These are phyloP conservation scores for Carettochelys insculpta DNA, from an alignment of 2,113 vertebrate species.

Conservation along the genomic window DNA sequence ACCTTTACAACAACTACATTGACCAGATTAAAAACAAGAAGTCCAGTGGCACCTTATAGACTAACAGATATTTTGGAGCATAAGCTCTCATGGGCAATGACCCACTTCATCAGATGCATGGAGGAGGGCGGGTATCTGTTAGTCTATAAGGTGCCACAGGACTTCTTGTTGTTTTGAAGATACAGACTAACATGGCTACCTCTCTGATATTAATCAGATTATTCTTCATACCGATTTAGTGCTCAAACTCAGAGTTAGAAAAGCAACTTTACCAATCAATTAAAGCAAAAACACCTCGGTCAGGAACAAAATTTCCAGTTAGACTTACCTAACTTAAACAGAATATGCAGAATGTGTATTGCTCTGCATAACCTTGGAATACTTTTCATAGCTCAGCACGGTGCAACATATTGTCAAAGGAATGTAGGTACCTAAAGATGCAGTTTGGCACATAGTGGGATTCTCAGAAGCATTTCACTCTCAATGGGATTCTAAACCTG, in stretches of 20 bases:
- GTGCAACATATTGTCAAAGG: neutral
- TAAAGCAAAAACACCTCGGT: neutral
- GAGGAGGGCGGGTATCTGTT: too few species aligned
- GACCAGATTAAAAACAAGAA: too few species aligned
- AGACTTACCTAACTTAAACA: neutral
- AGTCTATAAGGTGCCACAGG: too few species aligned
- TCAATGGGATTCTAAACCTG: neutral
- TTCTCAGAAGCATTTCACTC: neutral
- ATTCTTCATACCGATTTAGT: neutral
- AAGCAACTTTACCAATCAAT: neutral
- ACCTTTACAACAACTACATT: neutral
- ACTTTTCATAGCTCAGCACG: neutral
- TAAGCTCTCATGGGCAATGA: too few species aligned
- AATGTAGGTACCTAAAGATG: neutral
- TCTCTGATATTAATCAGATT: too few species aligned
- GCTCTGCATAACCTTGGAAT: neutral
- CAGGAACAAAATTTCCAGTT: neutral
- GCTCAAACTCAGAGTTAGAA: fast-evolving
- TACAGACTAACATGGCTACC: too few species aligned
- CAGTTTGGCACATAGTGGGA: neutral
- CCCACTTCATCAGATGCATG: too few species aligned
- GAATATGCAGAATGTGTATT: neutral
- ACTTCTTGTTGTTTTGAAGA: too few species aligned
- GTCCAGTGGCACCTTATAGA: too few species aligned
- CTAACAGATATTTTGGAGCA: too few species aligned